A percentile compares a stretch with the other conserved stretches of the same genome.
phyloP scores from a whole-genome alignment of 2,888 invertebrate genomes.

The Syrphus vitripennis region DNA sequence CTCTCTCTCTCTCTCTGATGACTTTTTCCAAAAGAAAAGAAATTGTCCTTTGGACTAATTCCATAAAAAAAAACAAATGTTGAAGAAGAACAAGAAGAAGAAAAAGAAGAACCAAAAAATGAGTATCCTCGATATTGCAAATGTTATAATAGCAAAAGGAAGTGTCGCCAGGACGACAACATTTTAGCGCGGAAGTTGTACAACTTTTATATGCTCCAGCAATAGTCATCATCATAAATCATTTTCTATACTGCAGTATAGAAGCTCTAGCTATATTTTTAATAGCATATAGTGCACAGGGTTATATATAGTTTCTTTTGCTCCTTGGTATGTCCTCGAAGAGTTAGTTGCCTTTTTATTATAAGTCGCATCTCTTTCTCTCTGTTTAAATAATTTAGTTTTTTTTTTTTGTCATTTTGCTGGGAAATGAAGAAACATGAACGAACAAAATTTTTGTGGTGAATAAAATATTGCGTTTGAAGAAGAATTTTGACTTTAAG shows the following conservation, averaged over 20 bases:
- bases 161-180: slow-evolving; percentile 64
- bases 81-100: not conserved
- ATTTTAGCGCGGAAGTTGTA: slow-evolving; percentile 60
- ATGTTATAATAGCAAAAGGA: slow-evolving; percentile 43
- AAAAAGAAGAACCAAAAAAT: not conserved
- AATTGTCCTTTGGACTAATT: not conserved
- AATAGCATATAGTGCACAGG: no score
- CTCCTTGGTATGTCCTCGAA: not conserved
- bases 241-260: slow-evolving; percentile 54
- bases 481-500: not conserved
- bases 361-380: not conserved
- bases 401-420: not conserved
- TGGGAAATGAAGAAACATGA: slow-evolving; percentile 60
- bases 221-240: slow-evolving; percentile 71
- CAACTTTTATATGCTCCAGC: slow-evolving; percentile 56
- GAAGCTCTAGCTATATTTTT: not conserved
- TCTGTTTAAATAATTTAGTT: not conserved
- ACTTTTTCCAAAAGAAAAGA: not conserved
- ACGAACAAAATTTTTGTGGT: not conserved
- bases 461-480: not conserved
- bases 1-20: not conserved
- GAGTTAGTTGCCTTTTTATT: not conserved
- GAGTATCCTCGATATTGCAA: slow-evolving; percentile 21
- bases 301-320: not conserved
- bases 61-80: not conserved